Conservation (phyloP, 2,888 invertebrate genomes). For the Xanthostigma xanthostigma region DNA sequence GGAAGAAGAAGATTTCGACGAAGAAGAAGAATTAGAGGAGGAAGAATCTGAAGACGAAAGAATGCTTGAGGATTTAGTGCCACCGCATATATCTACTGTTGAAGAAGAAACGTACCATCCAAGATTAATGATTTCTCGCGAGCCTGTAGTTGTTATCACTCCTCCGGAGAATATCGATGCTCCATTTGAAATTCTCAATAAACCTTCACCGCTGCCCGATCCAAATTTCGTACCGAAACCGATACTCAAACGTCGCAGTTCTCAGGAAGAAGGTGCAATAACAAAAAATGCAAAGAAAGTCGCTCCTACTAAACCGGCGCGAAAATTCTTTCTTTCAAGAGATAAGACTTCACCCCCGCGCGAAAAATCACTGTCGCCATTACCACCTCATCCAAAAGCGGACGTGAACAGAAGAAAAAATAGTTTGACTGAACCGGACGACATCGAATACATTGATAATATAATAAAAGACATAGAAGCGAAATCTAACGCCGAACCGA, state of each 20-base stretch:
- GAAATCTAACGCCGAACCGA: no score
- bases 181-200: constrained; percentile 41
- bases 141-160: constrained; percentile 25
- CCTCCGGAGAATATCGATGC: constrained; percentile 31
- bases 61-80: constrained; percentile 10
- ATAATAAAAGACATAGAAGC: no score
- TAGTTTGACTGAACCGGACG: constrained; percentile 14
- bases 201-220: constrained; percentile 47
- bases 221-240: constrained; percentile 65
- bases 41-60: constrained; percentile 18
- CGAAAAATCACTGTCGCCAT: constrained; percentile 30
- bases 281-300: constrained; percentile 10
- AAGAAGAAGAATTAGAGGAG: constrained; percentile 23
- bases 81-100: constrained; percentile 4
- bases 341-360: constrained; percentile 16
- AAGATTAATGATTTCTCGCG: constrained; percentile 32
- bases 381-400: constrained; percentile 27
- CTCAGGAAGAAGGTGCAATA: constrained; percentile 7
- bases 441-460: background rate
- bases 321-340: constrained; percentile 10
- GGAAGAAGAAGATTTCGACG: constrained; percentile 10
- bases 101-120: constrained; percentile 58
- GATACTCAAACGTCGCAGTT: constrained; percentile 48
- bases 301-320: constrained; percentile 13
- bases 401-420: constrained; percentile 4